Conservation (phyloP, 2,797 vertebrate species). For the Picus viridis region DNA sequence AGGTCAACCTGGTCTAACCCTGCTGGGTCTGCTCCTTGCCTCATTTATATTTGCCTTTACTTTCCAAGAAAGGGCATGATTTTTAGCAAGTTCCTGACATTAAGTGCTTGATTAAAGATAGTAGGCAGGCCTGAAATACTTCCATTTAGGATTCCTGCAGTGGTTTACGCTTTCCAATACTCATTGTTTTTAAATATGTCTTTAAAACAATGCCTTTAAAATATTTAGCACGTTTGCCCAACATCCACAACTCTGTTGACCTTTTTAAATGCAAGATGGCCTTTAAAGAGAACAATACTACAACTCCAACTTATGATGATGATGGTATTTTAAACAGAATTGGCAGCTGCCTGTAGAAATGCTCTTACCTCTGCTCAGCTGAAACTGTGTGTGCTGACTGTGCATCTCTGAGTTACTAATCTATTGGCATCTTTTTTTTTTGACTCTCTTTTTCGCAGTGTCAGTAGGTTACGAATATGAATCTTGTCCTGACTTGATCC, state of each 20-base stretch:
- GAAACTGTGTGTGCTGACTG: not conserved
- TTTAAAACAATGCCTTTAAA: not conserved
- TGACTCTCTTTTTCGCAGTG: slow-evolving; percentile 77
- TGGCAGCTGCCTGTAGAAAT: not conserved
- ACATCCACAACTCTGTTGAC: not conserved
- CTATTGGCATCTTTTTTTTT: not conserved
- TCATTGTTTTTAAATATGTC: not conserved
- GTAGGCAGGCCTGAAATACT: not conserved
- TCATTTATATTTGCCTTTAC: not conserved
- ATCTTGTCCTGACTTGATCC: slow-evolving; percentile 95
- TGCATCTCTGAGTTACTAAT: slow-evolving; percentile 3
- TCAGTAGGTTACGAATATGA: slow-evolving; percentile 99
- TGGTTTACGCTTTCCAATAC: not conserved
- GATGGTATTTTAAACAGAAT: slow-evolving; percentile 24
- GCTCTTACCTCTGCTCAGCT: not conserved
- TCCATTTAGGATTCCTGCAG: not conserved
- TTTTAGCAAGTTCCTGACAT: not conserved
- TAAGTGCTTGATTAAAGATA: not conserved
- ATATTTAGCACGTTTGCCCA: slow-evolving; percentile 1
- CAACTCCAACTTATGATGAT: not conserved
- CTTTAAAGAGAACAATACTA: slow-evolving; percentile 11
- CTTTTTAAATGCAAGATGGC: slow-evolving; percentile 8
- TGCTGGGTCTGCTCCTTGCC: not conserved
- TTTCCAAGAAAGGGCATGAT: not conserved
- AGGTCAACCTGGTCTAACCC: not conserved